phyloP scores from a whole-genome alignment of 1,140 invertebrate genomes.

The Drosophila bifasciata region DNA sequence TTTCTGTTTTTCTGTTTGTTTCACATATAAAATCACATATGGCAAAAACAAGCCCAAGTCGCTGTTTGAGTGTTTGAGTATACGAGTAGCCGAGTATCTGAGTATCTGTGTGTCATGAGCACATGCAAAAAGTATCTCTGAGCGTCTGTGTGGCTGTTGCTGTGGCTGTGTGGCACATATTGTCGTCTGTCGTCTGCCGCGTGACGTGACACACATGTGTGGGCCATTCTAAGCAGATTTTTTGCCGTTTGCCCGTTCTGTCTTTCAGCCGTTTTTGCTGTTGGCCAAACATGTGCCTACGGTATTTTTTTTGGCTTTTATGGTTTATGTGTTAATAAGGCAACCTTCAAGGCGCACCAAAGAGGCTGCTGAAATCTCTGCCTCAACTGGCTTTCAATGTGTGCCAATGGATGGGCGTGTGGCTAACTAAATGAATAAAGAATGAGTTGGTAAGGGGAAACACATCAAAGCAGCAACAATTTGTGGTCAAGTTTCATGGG shows the following conservation, averaged over 20 bases:
- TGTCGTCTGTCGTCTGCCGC: constrained; percentile 63
- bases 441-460: constrained; percentile 14
- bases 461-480: constrained; percentile 28
- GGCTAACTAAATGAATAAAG: constrained; percentile 46
- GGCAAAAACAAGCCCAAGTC: constrained; percentile 77
- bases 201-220: constrained; percentile 80
- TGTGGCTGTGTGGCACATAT: constrained; percentile 36
- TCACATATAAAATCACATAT: constrained; percentile 67
- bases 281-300: constrained; percentile 79
- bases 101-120: constrained; percentile 35
- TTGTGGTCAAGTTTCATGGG: constrained; percentile 29
- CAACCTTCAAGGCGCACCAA: constrained; percentile 62
- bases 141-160: constrained; percentile 16
- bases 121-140: constrained; percentile 68
- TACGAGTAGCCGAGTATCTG: constrained; percentile 5
- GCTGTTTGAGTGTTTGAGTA: constrained; percentile 20
- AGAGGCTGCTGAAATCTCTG: constrained; percentile 53
- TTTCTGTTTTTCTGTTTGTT: constrained; percentile 44
- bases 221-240: constrained; percentile 75
- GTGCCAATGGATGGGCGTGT: constrained; percentile 40
- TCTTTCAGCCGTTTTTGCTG: constrained; percentile 35
- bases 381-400: constrained; percentile 25
- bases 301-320: constrained; percentile 76
- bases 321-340: constrained; percentile 81
- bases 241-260: constrained; percentile 25